These are phyloP conservation scores for Hermaeophaga mercurialis DNA, from an alignment of 2,888 invertebrate genomes.

Conservation along the genomic window DNA sequence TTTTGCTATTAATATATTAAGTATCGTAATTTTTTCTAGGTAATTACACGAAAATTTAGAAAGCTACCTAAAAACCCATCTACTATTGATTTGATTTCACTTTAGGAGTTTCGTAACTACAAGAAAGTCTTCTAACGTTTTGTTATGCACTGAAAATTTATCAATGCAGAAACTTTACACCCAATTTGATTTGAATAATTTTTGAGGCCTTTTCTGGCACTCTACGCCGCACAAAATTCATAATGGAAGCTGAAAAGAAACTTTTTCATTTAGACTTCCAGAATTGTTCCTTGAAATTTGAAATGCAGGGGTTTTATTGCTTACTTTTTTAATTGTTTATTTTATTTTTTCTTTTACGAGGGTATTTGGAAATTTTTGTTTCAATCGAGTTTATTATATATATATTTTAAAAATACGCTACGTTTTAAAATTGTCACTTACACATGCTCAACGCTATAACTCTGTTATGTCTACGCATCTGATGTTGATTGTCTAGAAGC, in stretches of 20 bases:
- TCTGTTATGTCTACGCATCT: too few relatives aligned
- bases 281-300: neutral
- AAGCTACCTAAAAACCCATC: too few relatives aligned
- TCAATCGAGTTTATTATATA: too few relatives aligned
- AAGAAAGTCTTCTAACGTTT: constrained; percentile 4
- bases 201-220: constrained; percentile 19
- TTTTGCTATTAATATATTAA: too few relatives aligned
- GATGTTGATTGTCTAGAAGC: too few relatives aligned
- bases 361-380: too few relatives aligned
- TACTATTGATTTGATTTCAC: neutral
- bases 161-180: constrained; percentile 24
- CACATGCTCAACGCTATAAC: too few relatives aligned
- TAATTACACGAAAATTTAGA: too few relatives aligned
- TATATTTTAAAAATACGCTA: too few relatives aligned
- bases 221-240: neutral
- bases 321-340: constrained; percentile 12
- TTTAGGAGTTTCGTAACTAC: neutral
- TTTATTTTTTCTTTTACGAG: neutral
- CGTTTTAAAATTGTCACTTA: too few relatives aligned
- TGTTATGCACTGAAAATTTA: constrained; percentile 21
- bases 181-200: constrained; percentile 25
- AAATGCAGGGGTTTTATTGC: neutral
- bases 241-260: constrained; percentile 18
- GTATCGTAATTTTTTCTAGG: too few relatives aligned
- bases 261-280: constrained; percentile 13